A percentile compares a stretch with the other conserved stretches of the same genome.
These are phyloP conservation scores for Poeciliopsis turrubarensis DNA, from an alignment of 2,113 vertebrate genomes.

Conservation along the genomic window DNA sequence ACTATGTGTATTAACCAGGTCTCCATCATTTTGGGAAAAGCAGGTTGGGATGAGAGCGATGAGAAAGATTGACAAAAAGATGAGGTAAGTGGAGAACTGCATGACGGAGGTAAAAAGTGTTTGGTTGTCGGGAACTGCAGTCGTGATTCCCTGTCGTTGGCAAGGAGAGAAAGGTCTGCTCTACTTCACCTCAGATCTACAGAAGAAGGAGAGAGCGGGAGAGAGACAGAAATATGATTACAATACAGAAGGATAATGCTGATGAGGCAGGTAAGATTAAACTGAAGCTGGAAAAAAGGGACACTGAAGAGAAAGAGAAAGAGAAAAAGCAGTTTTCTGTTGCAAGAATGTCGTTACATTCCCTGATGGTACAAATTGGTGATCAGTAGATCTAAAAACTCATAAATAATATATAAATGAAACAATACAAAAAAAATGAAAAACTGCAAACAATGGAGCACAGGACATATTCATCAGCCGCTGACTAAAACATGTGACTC, in stretches of 20 bases:
- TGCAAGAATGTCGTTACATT: no score
- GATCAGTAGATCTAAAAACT: no score
- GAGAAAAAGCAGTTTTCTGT: no score
- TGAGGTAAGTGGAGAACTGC: constrained; percentile 51
- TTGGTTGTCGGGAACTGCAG: constrained; percentile 19
- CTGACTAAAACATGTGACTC: no score
- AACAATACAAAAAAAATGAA: no score
- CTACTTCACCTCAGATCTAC: constrained; percentile 63
- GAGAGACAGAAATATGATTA: constrained; percentile 48
- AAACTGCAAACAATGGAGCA: no score
- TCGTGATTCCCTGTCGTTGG: constrained; percentile 29
- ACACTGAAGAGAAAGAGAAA: no score
- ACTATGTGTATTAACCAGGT: constrained; percentile 78
- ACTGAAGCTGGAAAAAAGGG: no score
- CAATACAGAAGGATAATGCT: neutral
- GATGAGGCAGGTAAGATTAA: no score
- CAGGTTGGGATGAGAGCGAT: constrained; percentile 50
- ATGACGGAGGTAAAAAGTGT: constrained; percentile 48
- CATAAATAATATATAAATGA: no score
- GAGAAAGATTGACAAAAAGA: constrained; percentile 57
- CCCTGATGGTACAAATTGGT: no score
- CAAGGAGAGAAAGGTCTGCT: constrained; percentile 34
- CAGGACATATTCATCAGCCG: no score
- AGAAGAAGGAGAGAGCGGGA: constrained; percentile 21
- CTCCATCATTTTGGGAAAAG: constrained; percentile 74